Evolutionary conservation across 2,113 vertebrate species (phyloP), one percentile per base, ranked within the genome.

Genomic region (Lota lota): DNA sequence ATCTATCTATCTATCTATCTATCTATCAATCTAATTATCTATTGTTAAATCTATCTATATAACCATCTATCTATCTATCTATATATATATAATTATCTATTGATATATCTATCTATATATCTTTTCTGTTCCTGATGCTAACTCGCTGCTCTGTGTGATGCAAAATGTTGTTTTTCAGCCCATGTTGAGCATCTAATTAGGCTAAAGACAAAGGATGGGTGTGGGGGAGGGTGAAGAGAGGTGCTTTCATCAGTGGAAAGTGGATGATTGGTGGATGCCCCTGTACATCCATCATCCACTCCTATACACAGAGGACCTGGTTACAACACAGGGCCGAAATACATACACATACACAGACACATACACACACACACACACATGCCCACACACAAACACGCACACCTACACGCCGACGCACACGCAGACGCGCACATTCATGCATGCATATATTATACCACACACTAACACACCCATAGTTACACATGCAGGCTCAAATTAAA

Each of bases 241-340:
- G 22, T 16, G 24, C 14, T 71, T 63, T 74, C 71, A 75, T 72
- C 69, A 59, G 51, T 14, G 66, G 74, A 40, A 75, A 82, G 81
- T 81, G 83, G 72, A 84, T 89, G 83, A 86, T 83, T 81, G 75
- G 75, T 17, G 61, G 67, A 79, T 68, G 75, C 80, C 71, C 69
- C 64, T 36, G 1, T 18, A 78, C 24, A 18, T 75, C 77, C 70
- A 71, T 83, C 82, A 77, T 74, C 68, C 65, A 69, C 75, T 62
- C 60, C 59, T 73, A 64, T 79, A 82, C 56, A 77, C 60, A 20
- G 1, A 28, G 59, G 68, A 72, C 73, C 64, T 59, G 24, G 33
- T 83, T 76, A 85, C 70, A 77, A 83, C 72, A 47, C 63, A 60
- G 62, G 7, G 5, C 15, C 18, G 22, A 61, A 6, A 47, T 7